These are phyloP conservation scores for Microctenopoma lineatum DNA, from an alignment of 2,797 vertebrate genomes.

Conservation along the genomic window DNA sequence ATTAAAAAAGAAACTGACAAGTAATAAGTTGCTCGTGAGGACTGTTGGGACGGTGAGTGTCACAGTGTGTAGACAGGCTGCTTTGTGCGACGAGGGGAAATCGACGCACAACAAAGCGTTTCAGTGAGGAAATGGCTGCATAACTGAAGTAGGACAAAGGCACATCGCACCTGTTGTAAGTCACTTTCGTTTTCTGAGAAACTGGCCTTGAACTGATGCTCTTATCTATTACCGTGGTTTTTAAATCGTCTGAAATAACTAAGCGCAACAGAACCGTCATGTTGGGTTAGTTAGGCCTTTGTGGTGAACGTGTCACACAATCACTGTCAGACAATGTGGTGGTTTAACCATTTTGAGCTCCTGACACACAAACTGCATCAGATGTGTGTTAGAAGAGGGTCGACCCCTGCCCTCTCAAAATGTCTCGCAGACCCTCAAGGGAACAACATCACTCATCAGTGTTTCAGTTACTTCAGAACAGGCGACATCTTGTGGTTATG, in stretches of 20 bases:
- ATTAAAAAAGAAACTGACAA: too few relatives aligned
- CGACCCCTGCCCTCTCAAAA: background rate
- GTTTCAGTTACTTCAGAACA: background rate
- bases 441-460: background rate
- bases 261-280: too few relatives aligned
- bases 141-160: background rate
- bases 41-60: background rate
- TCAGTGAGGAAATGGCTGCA: slow-evolving; percentile 20
- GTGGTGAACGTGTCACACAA: too few relatives aligned
- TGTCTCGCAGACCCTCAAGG: too few relatives aligned
- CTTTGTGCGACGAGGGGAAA: slow-evolving; percentile 8
- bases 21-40: too few relatives aligned
- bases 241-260: background rate
- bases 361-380: background rate
- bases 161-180: background rate
- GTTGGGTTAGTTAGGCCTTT: too few relatives aligned
- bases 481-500: background rate
- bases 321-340: too few relatives aligned
- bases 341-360: background rate
- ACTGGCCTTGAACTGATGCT: background rate
- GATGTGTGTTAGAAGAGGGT: background rate
- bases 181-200: slow-evolving; percentile 9
- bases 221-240: background rate
- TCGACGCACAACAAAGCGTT: background rate
- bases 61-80: background rate